Evolutionary conservation across 1,140 invertebrate genomes (phyloP).

Genomic region (Dufourea novaeangliae): DNA sequence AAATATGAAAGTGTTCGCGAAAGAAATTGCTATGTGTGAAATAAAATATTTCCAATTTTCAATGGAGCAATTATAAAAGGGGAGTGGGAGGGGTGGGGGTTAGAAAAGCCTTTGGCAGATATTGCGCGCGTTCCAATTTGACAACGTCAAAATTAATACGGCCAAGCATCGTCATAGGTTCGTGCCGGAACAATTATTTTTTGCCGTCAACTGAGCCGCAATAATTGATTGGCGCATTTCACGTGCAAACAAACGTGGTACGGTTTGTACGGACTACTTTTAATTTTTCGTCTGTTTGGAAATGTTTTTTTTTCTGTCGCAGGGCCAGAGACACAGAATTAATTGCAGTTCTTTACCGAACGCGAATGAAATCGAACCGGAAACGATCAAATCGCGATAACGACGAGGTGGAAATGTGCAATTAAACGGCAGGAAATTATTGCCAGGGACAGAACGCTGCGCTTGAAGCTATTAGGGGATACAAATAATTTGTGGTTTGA

Average conservation of each 20-base stretch:
- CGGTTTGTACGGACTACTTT: not conserved
- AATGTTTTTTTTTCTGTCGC: not conserved
- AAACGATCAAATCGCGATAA: not conserved
- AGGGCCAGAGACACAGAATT: not conserved
- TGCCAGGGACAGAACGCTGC: not conserved
- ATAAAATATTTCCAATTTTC: not conserved
- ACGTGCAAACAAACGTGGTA: conserved; percentile 3
- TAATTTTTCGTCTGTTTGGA: not conserved
- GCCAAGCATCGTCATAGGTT: not conserved
- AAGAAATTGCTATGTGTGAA: not conserved
- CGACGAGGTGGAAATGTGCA: not conserved
- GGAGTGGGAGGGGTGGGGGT: not conserved
- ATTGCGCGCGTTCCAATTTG: not conserved
- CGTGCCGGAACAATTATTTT: conserved; percentile 25
- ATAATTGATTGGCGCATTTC: conserved; percentile 39
- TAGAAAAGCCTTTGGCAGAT: not conserved
- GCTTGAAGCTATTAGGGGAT: not conserved
- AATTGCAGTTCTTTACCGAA: not conserved
- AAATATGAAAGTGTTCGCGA: not conserved
- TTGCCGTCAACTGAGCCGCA: not conserved
- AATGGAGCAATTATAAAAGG: not conserved
- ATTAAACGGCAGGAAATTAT: not conserved
- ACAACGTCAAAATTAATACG: conserved; percentile 14
- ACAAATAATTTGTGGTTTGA: not conserved
- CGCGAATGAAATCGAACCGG: not conserved